Base-by-base conservation (phyloP, 2,797 vertebrate species). In the Trematomus bernacchii region DNA sequence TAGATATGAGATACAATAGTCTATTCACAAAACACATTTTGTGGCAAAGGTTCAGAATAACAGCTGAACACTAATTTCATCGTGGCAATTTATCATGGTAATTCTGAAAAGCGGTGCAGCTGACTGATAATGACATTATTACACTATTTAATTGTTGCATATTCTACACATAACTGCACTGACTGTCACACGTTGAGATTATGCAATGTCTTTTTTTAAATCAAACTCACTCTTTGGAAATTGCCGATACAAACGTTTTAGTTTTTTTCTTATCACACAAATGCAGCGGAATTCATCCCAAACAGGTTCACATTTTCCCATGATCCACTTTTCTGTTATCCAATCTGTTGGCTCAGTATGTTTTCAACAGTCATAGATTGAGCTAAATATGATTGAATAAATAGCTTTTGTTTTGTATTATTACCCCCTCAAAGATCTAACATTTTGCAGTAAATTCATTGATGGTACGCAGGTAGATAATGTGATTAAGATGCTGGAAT, bases 1-100 rank as follows among this genome's bases (percentile, higher is more conserved):
- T 61, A 84, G 87, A 86, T 90, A 86, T 77, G 73, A 73, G 68
- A 87, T 83, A 89, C 79, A 88, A 88, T 84, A 68, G 55, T 21
- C 80, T 78, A 84, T 90, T 91, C 84, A 90, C 79, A 68, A 79
- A 83, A 75, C 47, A 71, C 64, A 75, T 71, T 74, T 87, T 72
- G 37, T 74, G 69, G 62, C 66, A 77, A 75, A 76, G 73, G 37
- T 85, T 83, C 15, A 69, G 73, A 84, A 77, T 79, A 85, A 87
- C 6, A 81, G 58, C 66, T 47, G 15, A 60, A 85, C 61, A 77
- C 62, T 71, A 2, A 76, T 77, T 73, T 79, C 27, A 68, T 21
- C 6, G 23, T 18, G 27, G 11, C 33, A 65, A 61, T 83, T 74
- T 55, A 75, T 77, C 42, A 77, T 62, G 60, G 57, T 76, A 68